These are phyloP conservation scores for Spongilla lacustris DNA, from an alignment of 37 sponge, comb jelly and placozoan species.

Conservation along the genomic window DNA sequence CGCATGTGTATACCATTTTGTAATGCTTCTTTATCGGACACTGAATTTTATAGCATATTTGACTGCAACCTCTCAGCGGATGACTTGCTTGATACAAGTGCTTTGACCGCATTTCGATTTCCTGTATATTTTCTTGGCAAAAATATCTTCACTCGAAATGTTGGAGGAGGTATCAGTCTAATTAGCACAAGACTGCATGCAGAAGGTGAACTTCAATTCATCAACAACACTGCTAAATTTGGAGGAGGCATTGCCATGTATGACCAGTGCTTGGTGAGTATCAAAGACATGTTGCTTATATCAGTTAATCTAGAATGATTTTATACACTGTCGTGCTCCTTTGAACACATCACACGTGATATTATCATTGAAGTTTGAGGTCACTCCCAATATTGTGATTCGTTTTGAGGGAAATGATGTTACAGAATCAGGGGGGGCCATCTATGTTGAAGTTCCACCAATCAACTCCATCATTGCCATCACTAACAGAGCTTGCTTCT, in stretches of 20 bases:
- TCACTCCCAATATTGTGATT: slow-evolving; percentile 37
- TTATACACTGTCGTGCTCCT: background rate
- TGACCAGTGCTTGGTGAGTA: slow-evolving; percentile 76
- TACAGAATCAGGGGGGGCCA: slow-evolving; percentile 76
- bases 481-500: slow-evolving; percentile 76
- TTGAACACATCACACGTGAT: too few relatives aligned
- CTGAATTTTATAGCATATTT: too few relatives aligned
- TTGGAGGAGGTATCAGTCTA: slow-evolving; percentile 76
- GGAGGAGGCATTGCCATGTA: slow-evolving; percentile 85
- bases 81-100: slow-evolving; percentile 61
- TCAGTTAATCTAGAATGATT: background rate
- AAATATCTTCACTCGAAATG: slow-evolving; percentile 52
- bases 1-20: too few relatives aligned
- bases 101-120: slow-evolving; percentile 78
- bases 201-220: slow-evolving; percentile 41
- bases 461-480: slow-evolving; percentile 79
- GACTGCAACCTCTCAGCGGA: slow-evolving; percentile 58
- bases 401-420: slow-evolving; percentile 52
- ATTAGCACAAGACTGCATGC: slow-evolving; percentile 73
- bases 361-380: slow-evolving; percentile 26
- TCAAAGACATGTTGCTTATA: background rate
- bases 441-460: slow-evolving; percentile 85
- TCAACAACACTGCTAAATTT: slow-evolving; percentile 68
- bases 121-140: slow-evolving; percentile 57
- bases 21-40: too few relatives aligned